Evolutionary conservation across 1,140 invertebrate genomes (phyloP), one percentile per base, ranked within the genome.

Genomic region (Saccostrea glomerata): DNA sequence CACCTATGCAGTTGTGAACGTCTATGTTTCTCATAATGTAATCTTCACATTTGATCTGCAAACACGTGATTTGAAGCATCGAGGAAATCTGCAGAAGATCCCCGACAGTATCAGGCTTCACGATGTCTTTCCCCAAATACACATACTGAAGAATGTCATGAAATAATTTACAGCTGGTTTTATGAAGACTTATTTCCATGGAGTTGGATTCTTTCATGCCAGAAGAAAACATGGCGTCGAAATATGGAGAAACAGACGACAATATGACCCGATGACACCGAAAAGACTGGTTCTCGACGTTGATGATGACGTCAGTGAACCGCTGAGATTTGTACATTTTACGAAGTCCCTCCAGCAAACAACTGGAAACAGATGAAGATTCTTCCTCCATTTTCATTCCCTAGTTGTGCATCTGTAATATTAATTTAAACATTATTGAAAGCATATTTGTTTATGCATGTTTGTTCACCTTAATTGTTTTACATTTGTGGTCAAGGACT

Each of bases 171-270:
- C 84, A 73, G 40, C 66, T 73, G 23, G 89, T n/a, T 55, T 90
- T 84, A 0, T 87, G 88, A 17, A 90, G 54, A 40, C n/a, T 56
- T 17, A 89, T 84, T n/a, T 54, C 55, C n/a, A 89, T 86, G 25
- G 84, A 70, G 77, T 54, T 82, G 23, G 87, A 84, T 58, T 90
- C 90, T 55, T 54, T 85, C 88, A 90, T 89, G 13, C 86, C 83
- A 20, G 90, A 87, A 20, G 87, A 87, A 82, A 89, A 90, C 90
- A 90, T 90, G 23, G 86, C 90, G 55, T 90, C 88, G 83, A 90
- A 90, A 20, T 89, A 90, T 4, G 30, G 15, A 2, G 90, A 90
- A 6, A 86, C 85, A 30, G 88, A 77, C 15, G 90, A 88, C 17
- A 90, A 56, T 13, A 90, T 87, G 23, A 90, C 40, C 40, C 82